Conservation (phyloP, 1,140 invertebrate genomes). For the Neotoxoptera formosana region DNA sequence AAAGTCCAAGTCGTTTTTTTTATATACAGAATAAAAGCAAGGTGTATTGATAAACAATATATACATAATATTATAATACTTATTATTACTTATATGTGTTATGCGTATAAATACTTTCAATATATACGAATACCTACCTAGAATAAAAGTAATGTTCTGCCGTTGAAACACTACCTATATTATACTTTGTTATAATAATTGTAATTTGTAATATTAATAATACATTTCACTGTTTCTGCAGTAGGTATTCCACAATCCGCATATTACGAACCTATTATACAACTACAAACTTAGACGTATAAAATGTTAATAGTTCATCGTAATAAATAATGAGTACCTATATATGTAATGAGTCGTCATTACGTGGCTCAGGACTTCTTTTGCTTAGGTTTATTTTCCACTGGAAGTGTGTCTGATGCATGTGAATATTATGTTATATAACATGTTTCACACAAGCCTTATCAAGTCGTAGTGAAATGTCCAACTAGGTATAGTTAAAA, state of each 20-base stretch:
- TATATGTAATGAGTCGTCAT: background rate
- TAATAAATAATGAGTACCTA: background rate
- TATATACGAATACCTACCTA: background rate
- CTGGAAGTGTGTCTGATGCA: background rate
- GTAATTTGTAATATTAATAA: background rate
- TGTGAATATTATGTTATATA: no score
- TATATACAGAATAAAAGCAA: background rate
- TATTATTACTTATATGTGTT: background rate
- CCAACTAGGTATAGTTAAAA: background rate
- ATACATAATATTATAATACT: background rate
- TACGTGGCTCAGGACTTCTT: background rate
- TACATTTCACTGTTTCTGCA: background rate
- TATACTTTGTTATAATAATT: background rate
- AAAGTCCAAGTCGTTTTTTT: conserved; percentile 31
- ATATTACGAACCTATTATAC: background rate
- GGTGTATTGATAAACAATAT: background rate
- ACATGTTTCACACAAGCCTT: no score
- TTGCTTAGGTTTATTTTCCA: background rate
- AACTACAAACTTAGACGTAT: background rate
- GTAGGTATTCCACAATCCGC: background rate
- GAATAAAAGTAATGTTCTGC: background rate
- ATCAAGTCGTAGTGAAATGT: no score
- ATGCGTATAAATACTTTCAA: background rate
- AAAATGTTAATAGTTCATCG: background rate
- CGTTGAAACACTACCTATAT: background rate